Percentiles rank a stretch among this genome's conserved stretches.
phyloP scores from a whole-genome alignment of 2,888 invertebrate species.

The Chymomyza fuscimana region DNA sequence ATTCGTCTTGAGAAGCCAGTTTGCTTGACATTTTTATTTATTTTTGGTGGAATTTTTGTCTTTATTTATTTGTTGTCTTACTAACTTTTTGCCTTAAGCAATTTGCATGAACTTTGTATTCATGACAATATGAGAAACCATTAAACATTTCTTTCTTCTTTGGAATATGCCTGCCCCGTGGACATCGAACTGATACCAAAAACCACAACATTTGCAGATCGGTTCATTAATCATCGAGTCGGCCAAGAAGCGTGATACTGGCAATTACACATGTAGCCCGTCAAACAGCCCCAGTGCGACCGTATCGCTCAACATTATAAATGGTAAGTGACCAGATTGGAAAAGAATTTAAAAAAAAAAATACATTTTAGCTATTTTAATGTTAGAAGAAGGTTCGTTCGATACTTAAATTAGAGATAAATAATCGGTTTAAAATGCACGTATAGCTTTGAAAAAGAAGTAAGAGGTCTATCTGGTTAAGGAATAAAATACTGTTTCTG shows the following conservation, averaged over 20 bases:
- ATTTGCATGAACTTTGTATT: conserved; percentile 1
- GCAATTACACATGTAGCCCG: conserved; percentile 97
- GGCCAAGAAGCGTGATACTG: conserved; percentile 80
- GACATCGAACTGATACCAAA: background rate
- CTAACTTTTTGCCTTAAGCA: background rate
- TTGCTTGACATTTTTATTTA: background rate
- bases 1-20: background rate
- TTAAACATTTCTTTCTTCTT: background rate
- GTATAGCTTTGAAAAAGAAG: too few relatives aligned
- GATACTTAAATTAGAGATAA: too few relatives aligned
- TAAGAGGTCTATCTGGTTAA: too few relatives aligned
- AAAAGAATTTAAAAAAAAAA: background rate
- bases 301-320: conserved; percentile 93
- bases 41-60: background rate
- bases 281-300: conserved; percentile 95
- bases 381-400: background rate
- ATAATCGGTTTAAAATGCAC: too few relatives aligned
- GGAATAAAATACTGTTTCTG: too few relatives aligned
- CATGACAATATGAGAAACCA: background rate
- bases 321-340: conserved; percentile 84
- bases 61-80: background rate
- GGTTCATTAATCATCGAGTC: conserved; percentile 80
- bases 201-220: conserved; percentile 67
- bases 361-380: background rate
- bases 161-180: background rate